Percentiles rank a stretch among this genome's conserved stretches.
These are phyloP conservation scores for Caenorhabditis afra DNA, from an alignment of 2,888 invertebrate species.

Conservation along the genomic window DNA sequence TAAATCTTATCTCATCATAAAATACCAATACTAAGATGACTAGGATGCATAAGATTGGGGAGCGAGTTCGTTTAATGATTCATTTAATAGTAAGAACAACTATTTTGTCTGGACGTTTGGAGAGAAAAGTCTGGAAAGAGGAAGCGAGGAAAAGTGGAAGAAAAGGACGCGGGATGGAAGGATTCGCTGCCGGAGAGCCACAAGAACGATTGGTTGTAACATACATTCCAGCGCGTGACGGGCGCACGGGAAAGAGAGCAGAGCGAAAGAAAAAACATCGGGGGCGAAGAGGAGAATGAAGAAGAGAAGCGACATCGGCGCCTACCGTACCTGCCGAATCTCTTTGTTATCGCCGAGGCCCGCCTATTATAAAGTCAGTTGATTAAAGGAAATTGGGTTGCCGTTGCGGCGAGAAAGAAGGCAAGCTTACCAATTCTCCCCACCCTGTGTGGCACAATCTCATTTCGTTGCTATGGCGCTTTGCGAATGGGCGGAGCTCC, in stretches of 20 bases:
- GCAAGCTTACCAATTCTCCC: neutral
- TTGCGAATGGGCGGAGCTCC: too few relatives aligned
- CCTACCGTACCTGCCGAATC: conserved; percentile 2
- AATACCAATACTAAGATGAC: too few relatives aligned
- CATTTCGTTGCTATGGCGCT: conserved; percentile 4
- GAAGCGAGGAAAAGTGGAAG: neutral
- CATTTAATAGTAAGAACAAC: neutral
- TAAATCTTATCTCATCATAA: too few relatives aligned
- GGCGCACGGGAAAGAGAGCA: neutral
- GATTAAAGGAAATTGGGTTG: neutral
- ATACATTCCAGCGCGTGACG: conserved; percentile 13
- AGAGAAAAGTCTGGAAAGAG: too few relatives aligned
- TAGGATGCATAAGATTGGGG: too few relatives aligned
- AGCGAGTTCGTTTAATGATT: too few relatives aligned
- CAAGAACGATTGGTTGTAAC: conserved; percentile 10
- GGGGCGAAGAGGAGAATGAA: neutral
- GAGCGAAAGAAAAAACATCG: conserved; percentile 5
- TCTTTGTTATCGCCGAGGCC: neutral
- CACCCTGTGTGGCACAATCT: neutral
- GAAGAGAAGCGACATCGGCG: neutral
- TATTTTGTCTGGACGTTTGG: too few relatives aligned
- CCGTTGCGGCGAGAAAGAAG: too few relatives aligned
- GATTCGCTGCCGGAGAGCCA: neutral
- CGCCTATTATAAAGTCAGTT: neutral
- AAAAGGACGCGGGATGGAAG: neutral